These are phyloP conservation scores for Avahi laniger DNA, from an alignment of 2,797 vertebrate species.

Conservation along the genomic window DNA sequence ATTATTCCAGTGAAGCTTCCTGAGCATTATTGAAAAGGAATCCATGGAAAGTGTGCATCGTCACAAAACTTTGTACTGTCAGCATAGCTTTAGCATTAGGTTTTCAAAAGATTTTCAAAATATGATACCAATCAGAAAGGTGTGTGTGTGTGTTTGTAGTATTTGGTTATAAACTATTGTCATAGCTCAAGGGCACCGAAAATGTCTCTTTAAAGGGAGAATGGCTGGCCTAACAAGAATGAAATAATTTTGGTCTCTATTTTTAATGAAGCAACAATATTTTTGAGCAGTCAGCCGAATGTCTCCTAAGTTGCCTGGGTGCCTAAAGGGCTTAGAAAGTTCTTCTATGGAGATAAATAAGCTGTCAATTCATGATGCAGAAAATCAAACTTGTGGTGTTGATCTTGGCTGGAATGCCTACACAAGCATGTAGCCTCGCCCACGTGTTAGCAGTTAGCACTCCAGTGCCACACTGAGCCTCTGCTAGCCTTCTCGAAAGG, in stretches of 20 bases:
- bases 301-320: conserved; percentile 86
- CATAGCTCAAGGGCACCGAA: conserved; percentile 54
- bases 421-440: conserved; percentile 80
- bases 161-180: conserved; percentile 67
- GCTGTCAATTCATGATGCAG: conserved; percentile 89
- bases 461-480: conserved; percentile 81
- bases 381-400: conserved; percentile 88
- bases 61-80: conserved; percentile 62
- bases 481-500: conserved; percentile 84
- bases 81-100: neutral
- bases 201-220: conserved; percentile 57
- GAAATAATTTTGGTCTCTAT: conserved; percentile 75
- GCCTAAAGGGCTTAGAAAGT: conserved; percentile 86
- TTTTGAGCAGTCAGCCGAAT: conserved; percentile 93
- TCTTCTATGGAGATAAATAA: conserved; percentile 89
- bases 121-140: neutral
- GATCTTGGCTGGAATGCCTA: conserved; percentile 85
- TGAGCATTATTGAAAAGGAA: conserved; percentile 59
- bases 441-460: conserved; percentile 89
- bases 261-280: conserved; percentile 85
- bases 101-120: conserved; percentile 12
- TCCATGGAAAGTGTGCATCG: conserved; percentile 53
- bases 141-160: conserved; percentile 16
- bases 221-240: conserved; percentile 38
- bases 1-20: conserved; percentile 36